Evolutionary conservation across 2,113 vertebrate species (phyloP), one percentile per base, ranked within the genome.

Genomic region (Rhinoptilus africanus): DNA sequence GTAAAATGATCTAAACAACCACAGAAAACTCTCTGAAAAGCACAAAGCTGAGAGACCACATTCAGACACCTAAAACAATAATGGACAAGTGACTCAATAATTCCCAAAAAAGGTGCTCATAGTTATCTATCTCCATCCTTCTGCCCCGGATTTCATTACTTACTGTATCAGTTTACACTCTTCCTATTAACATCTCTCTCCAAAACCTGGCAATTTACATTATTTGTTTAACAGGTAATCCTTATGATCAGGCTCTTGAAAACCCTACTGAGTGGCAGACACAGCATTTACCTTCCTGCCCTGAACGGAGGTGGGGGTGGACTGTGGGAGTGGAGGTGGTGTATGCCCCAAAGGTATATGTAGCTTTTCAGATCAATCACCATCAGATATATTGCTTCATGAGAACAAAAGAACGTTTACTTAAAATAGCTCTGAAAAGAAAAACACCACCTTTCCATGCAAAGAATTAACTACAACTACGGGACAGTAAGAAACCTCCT

Each of bases 271-370:
- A 72, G 60, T 34, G 48, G 30, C 12, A 81, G 43, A 48, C 1
- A 39, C 6, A 75, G 22, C 30, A 64, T 50, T 53, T 26, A 59
- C 11, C 21, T 75, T 5, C 41, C 37, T 23, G 39, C 24, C n/a
- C 39, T 41, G 21, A 56, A 48, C 9, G 39, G 6, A 14, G 17
- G 10, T 2, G 3, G 4, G 9, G 4, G 6, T 32, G 32, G 14
- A 22, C 4, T 35, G 6, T 11, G 24, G 4, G 16, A 32, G 34
- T 16, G 24, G 8, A 13, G 24, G 16, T 27, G 1, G 1, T 18
- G 2, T 12, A 48, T 4, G 43, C 2, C 21, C 35, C 69, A 63
- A 63, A 75, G n/a, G 15, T 34, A 3, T 4, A n/a, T 1, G 4
- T 0, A 68, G 26, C 39, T 85, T 82, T 73, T 66, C 67, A 66